Base-by-base conservation (phyloP, 2,113 vertebrate genomes). In the Paralichthys olivaceus region DNA sequence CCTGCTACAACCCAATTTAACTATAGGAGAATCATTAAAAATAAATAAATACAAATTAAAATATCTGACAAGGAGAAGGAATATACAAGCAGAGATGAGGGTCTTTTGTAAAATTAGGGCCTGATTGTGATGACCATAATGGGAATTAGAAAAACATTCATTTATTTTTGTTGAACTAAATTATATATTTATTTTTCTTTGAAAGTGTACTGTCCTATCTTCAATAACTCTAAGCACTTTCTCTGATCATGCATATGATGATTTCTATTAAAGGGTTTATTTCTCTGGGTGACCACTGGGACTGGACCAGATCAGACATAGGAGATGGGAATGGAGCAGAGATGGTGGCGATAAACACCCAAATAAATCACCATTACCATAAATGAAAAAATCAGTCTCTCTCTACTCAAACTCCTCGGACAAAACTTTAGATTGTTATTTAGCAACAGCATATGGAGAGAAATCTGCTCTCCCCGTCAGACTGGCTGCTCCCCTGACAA, bases 371-470 rank as follows among this genome's bases (percentile, higher is more conserved):
- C 28, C 28, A 34, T 56, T 15, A 51, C 22, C 12, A 59, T 7
- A 0, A 28, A 58, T 57, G 54, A 34, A 11, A 4, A 15, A 15
- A 17, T 59, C 55, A 12, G 60, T 26, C 55, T 72, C 51, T 69
- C 76, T 69, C 54, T 72, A n/a, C 64, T 68, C 49, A 6, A 57
- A 72, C 32, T 56, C 34, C 63, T 77, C 58, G 70, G 43, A 82
- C 66, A 77, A 82, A 79, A 84, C 79, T 69, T 79, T 78, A 72
- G 82, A 85, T 75, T 40, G 66, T 87, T 80, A 63, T 77, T 89
- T 75, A 34, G 80, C 57, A 69, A 49, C 12, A 9, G 78, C 89
- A 91, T 82, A 87, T 86, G 86, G 85, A 83, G 81, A 75, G 68
- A 64, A 87, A 81, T 80, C 75, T 76, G 68, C 85, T 83, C 59